Base-by-base conservation (phyloP, 2,113 vertebrate species). In the Microtus montanus region DNA sequence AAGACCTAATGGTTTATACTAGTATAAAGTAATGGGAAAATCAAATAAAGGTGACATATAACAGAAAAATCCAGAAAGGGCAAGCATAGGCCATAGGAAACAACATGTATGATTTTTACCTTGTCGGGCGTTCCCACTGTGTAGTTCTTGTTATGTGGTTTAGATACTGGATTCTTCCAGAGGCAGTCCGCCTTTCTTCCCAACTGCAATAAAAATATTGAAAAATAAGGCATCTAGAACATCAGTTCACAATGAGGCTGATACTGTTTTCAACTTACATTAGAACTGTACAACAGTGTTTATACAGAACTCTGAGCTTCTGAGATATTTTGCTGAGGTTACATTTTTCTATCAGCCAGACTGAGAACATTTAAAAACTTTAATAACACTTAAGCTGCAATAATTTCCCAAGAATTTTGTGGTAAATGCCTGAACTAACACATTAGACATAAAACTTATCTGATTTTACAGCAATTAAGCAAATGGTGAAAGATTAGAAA, bases 61-160 rank as follows among this genome's bases (percentile, higher is more conserved):
- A 52, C 87, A 47, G 28, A 80, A 35, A 11, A 80, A 30, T 63
- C 77, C 49, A 52, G 61, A 28, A 95, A 33, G 26, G 41, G 52
- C 86, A 1, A 89, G 74, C 78, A 94, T 0, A 96, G 80, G 80
- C 14, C 5, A 85, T 5, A 71, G 24, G 47, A 96, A 83, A 58
- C 44, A 85, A 87, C 3, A 3, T 95, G 14, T 20, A 87, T 49
- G 61, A n/a, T 61, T 79, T 93, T 93, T 98, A 99, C 99, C 99
- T 98, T 58, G 99, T 99, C 5, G 99, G 99, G 95, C 99, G 98
- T 97, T 99, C 99, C 99, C 99, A 99, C 58, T 99, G 99, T 0
- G 99, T 99, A 96, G 99, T 99, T 94, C 99, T 98, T 64, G 99
- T 99, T 96, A 99, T 99, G 93, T 99, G 99, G 97, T 99, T 99